Evolutionary conservation across 2,113 vertebrate genomes (phyloP), one percentile per base, ranked within the genome.

Genomic region (Callipepla californica): DNA sequence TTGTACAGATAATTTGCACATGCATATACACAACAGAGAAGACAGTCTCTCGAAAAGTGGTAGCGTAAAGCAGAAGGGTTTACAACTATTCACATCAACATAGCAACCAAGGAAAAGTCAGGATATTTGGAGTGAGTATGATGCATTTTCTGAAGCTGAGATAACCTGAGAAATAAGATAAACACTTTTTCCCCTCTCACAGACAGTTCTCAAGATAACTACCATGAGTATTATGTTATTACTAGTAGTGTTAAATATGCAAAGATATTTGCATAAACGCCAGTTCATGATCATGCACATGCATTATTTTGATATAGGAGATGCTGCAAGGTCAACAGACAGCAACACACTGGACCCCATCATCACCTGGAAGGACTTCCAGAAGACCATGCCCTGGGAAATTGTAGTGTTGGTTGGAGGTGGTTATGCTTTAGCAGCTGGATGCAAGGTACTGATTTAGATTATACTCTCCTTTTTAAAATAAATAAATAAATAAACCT

Each of bases 301-400:
- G 6, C 23, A 86, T 91, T 62, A 13, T 80, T 89, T 77, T 90
- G 26, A 74, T 65, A 20, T 13, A 98, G 98, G 74, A 85, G 73
- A 91, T 42, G 42, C 13, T n/a, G 96, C 97, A 32, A 95, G 95
- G 17, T 94, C 97, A 80, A 36, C 65, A 73, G 55, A 95, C 2
- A 40, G 88, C 19, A 97, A 98, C 75, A 92, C 97, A 7, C 50
- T 97, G 47, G 98, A 98, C 58, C 98, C 99, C 16, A 99, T 99
- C 97, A 99, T 99, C 93, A 99, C 98, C 1, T 99, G 99, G 99
- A 99, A 99, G 89, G 99, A 99, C 97, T 99, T 99, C 91, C 99
- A 99, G 98, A 99, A 97, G 93, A 98, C 99, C 78, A 99, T 99
- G 99, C 99, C 99, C 11, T 99, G 99, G 99, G 99, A 99, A 96